These are phyloP conservation scores for Gambusia holbrooki DNA, from an alignment of 2,113 vertebrate species.

Conservation along the genomic window DNA sequence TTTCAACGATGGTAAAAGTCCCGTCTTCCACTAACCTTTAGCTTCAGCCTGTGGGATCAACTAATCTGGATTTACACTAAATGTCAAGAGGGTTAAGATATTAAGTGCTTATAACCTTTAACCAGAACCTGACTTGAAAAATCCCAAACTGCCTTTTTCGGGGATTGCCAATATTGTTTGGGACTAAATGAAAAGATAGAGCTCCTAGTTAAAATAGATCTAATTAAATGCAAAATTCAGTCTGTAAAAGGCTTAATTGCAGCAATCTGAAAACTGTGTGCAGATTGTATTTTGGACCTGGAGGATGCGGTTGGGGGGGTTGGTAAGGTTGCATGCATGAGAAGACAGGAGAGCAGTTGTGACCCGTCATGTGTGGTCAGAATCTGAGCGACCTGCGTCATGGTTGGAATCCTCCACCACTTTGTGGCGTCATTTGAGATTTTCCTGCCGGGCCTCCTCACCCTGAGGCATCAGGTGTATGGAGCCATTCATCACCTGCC, in stretches of 20 bases:
- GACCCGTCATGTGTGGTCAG: slow-evolving; percentile 59
- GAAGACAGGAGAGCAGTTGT: slow-evolving; percentile 26
- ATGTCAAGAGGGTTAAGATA: neutral
- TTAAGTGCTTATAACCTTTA: neutral
- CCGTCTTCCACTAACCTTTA: neutral
- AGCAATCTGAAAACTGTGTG: too few species aligned
- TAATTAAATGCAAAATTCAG: neutral
- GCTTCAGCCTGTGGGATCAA: neutral
- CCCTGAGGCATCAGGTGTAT: slow-evolving; percentile 60
- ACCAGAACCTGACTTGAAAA: neutral
- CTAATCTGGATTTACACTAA: neutral
- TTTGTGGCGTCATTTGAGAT: slow-evolving; percentile 52
- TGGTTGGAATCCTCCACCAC: slow-evolving; percentile 30
- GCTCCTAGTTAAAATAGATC: neutral
- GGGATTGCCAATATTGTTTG: neutral
- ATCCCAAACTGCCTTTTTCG: neutral
- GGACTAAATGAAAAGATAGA: neutral
- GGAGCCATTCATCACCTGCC: slow-evolving; percentile 47
- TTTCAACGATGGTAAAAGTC: neutral
- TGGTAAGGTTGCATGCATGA: slow-evolving; percentile 29
- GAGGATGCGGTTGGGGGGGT: neutral
- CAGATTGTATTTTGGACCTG: neutral
- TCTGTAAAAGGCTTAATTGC: too few species aligned
- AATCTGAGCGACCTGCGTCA: slow-evolving; percentile 36
- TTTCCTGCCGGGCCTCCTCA: slow-evolving; percentile 27